phyloP scores from a whole-genome alignment of 2,113 vertebrate genomes.

The pig (Sus scrofa) region DNA sequence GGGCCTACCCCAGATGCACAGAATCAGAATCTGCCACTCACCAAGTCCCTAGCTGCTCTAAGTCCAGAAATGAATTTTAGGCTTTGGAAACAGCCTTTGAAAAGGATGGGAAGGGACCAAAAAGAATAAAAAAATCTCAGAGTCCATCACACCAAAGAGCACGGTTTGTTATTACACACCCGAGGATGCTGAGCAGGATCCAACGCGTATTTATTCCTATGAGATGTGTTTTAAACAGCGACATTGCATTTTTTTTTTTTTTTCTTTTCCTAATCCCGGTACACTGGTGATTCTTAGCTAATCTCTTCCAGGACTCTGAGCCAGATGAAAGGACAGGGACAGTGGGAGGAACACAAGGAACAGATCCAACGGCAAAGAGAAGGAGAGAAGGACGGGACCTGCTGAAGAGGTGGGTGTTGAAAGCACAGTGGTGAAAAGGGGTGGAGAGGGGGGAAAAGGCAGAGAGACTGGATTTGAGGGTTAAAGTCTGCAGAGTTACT shows the following conservation, averaged over 20 bases:
- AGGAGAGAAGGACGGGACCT: background rate
- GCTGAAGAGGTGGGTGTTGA: background rate
- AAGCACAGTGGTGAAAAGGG: background rate
- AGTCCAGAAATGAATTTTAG: constrained; percentile 17
- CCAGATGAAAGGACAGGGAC: background rate
- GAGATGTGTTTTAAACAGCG: background rate
- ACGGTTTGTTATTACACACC: background rate
- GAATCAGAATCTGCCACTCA: constrained; percentile 38
- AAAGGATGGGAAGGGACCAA: background rate
- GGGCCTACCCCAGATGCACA: background rate
- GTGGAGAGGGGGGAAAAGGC: too few species aligned
- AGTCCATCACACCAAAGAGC: background rate
- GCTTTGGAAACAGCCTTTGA: constrained; percentile 18
- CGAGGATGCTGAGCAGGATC: background rate
- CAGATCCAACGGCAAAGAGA: background rate
- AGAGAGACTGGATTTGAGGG: background rate
- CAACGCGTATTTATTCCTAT: background rate
- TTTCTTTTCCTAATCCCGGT: background rate
- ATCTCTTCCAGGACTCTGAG: background rate
- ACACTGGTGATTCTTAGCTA: background rate
- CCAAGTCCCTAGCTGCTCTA: background rate
- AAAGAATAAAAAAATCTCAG: background rate
- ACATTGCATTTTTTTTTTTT: background rate
- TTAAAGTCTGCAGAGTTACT: background rate
- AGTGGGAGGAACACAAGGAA: background rate